phyloP scores from a whole-genome alignment of 2,797 vertebrate species.

The Neosilurus mollespiculum region DNA sequence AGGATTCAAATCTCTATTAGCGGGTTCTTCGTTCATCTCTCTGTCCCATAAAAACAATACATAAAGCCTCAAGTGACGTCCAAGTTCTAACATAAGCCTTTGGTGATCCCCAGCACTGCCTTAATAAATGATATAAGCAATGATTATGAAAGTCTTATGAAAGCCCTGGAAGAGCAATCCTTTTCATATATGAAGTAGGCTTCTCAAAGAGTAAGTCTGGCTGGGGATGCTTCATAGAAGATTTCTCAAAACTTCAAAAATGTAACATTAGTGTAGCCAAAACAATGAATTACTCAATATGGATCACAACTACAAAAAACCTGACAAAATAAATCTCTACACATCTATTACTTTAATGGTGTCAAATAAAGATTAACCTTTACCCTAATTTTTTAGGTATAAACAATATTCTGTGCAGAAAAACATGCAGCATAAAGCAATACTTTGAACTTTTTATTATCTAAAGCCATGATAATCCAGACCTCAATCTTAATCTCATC shows the following conservation, averaged over 20 bases:
- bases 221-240: background rate
- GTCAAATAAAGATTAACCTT: background rate
- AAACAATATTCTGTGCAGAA: background rate
- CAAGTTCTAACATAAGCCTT: background rate
- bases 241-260: background rate
- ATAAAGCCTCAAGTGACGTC: background rate
- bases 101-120: background rate
- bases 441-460: conserved; percentile 3
- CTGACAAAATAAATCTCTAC: background rate
- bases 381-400: background rate
- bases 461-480: conserved; percentile 12
- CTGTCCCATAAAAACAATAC: background rate
- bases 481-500: conserved; percentile 36
- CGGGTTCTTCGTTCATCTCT: background rate
- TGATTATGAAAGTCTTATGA: conserved; percentile 1
- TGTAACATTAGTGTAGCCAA: background rate
- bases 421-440: conserved; percentile 8
- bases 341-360: background rate
- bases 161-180: background rate
- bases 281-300: background rate
- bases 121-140: conserved; percentile 3
- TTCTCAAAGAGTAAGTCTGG: background rate
- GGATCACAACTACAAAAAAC: background rate
- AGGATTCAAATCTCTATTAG: background rate
- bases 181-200: background rate